Base-by-base conservation (phyloP, 2,888 invertebrate genomes). In the Ditula angustiorana region DNA sequence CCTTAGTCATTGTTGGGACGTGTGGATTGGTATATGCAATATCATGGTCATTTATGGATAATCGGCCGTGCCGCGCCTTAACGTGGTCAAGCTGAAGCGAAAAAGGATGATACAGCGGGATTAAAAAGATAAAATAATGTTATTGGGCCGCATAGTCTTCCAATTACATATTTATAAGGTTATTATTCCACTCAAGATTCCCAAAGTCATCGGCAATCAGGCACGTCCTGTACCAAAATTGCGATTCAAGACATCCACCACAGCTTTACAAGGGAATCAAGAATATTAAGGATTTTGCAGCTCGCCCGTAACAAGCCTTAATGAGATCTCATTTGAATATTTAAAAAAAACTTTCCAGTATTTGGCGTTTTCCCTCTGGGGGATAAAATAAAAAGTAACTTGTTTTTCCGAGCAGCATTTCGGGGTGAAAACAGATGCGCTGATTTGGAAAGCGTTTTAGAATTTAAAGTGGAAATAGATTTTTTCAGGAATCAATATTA, bases 311-410 rank as follows among this genome's bases (percentile, higher is more conserved):
- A 57, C 62, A 62, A 62, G 49, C 56, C 56, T 57, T 62, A 62
- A 62, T 62, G 62, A 57, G 56, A 49, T 49, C 56, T 53, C 62
- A 62, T 62, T 62, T 62, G 62, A 57, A 62, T 62, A 62, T 62
- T 62, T 41, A 16, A 56, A 50, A 56, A 62, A 61, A 62, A 56
- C 56, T 62, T 62, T 57, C 8, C 30, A 33, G 49, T 23, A 24
- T 62, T 62, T 57, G 49, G 23, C 49, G 16, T 41, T 26, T 19
- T 19, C n/a, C 28, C 7, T 44, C 33, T 30, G 7, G 16, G 24
- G 53, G 44, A 44, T 28, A 16, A 19, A 28, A 21, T 21, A 13
- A 50, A 30, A 57, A 30, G 30, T 8, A 49, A 62, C 37, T 56
- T 57, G 49, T 49, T 57, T 50, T 62, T 49, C 5, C n/a, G 37